Evolutionary conservation across 2,888 invertebrate species (phyloP), one percentile per base, ranked within the genome.

Genomic region (Teleiodes luculella): DNA sequence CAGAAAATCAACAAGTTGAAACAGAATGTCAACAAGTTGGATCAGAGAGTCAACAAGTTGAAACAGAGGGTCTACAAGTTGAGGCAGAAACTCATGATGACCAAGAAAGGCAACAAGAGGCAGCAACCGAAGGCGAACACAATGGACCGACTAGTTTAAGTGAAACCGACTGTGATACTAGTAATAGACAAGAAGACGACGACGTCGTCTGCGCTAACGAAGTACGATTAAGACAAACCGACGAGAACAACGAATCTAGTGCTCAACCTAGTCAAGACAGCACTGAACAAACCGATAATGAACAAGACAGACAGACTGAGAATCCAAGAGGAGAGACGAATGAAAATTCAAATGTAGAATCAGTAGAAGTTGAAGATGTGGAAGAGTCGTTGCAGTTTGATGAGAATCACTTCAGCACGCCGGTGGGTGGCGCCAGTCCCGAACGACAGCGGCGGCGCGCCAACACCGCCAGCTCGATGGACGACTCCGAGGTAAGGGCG

Each of bases 341-440:
- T 10, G 4, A 35, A 35, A 35, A 35, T n/a, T 2, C 35, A 10
- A 8, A 3, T 3, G 35, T 5, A n/a, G 13, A 10, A 35, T 2
- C 13, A 35, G n/a, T n/a, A 35, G 13, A 35, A 5, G n/a, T 10
- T 35, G n/a, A n/a, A 35, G 35, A 35, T 5, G 35, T 35, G 3
- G 72, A 73, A 14, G 77, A 74, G 49, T 66, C 73, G n/a, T 60
- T 87, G 65, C 87, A 84, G 18, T 87, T 89, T 60, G 88, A 90
- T 65, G 89, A 90, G 74, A 90, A 89, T 66, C 89, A 90, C 70
- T 90, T 90, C 70, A 90, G 88, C 65, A 89, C 90, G 53, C 90
- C 90, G 41, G 78, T 76, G 11, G 84, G 76, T n/a, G 82, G 80
- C 41, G 73, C 64, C 2, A 75, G 37, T 41, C 41, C 80, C 28